Conservation (phyloP, 2,888 invertebrate genomes). For the Brachylomia viminalis region DNA sequence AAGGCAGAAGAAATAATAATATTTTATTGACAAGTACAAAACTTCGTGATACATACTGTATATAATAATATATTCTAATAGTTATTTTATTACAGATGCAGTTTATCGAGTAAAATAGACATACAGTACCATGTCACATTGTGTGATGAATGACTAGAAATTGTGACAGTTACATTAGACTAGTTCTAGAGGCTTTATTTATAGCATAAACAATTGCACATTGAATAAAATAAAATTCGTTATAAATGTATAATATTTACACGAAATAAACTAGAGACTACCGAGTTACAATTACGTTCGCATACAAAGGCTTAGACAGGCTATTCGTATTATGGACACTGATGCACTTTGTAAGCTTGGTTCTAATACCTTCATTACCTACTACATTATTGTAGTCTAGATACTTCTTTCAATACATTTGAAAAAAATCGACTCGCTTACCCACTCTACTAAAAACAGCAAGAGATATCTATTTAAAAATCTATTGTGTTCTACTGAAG, state of each 20-base stretch:
- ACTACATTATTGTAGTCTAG: constrained; percentile 23
- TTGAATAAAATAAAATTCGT: constrained; percentile 52
- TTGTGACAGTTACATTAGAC: constrained; percentile 58
- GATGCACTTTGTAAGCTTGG: constrained; percentile 60
- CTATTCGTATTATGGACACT: constrained; percentile 57
- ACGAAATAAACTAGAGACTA: constrained; percentile 44
- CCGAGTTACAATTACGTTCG: constrained; percentile 57
- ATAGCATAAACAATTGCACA: constrained; percentile 74
- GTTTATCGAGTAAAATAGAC: constrained; percentile 60
- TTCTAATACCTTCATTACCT: constrained; percentile 51
- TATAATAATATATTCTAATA: constrained; percentile 53
- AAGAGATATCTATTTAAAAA: neutral
- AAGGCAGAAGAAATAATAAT: constrained; percentile 44
- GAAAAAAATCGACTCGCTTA: neutral
- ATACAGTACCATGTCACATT: constrained; percentile 52
- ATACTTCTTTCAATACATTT: constrained; percentile 31
- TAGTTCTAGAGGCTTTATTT: constrained; percentile 54
- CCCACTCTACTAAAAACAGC: neutral
- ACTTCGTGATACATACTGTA: constrained; percentile 66
- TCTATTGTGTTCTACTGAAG: neutral
- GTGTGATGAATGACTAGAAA: constrained; percentile 72
- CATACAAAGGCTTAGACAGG: constrained; percentile 55
- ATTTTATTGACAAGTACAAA: constrained; percentile 75
- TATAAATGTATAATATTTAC: constrained; percentile 59
- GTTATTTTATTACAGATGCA: constrained; percentile 29